phyloP scores from a whole-genome alignment of 2,113 vertebrate genomes.

The Centropus unirufus region DNA sequence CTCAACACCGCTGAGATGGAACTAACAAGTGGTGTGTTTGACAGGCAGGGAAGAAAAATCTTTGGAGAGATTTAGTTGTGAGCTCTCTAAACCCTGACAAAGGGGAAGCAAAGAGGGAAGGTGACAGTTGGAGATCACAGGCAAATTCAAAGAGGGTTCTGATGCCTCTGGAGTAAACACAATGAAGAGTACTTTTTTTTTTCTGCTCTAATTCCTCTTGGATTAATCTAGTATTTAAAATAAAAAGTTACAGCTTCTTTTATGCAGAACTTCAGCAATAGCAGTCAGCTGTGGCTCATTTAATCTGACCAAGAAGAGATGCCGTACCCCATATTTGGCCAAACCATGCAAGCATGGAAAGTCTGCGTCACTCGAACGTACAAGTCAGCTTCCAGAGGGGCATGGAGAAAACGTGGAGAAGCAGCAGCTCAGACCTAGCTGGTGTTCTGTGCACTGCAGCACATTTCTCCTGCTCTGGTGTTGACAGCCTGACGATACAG shows the following conservation, averaged over 20 bases:
- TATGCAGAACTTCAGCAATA: background rate
- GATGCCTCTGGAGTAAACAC: background rate
- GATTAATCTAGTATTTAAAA: background rate
- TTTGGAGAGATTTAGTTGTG: background rate
- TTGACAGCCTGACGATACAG: background rate
- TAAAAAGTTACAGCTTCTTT: background rate
- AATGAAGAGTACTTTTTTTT: background rate
- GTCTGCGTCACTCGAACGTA: background rate
- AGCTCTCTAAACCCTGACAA: slow-evolving; percentile 3
- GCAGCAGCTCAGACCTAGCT: background rate
- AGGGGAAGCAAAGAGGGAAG: background rate
- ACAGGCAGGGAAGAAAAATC: background rate
- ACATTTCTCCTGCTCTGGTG: background rate
- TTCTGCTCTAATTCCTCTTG: background rate
- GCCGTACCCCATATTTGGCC: background rate
- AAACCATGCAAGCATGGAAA: background rate
- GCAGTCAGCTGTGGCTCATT: background rate
- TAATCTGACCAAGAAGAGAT: background rate
- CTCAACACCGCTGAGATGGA: background rate
- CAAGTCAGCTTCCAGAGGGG: background rate
- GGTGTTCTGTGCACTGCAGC: background rate
- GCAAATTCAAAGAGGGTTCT: background rate
- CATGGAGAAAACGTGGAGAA: background rate
- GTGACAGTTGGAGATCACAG: background rate
- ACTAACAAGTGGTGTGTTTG: background rate